Evolutionary conservation across 2,797 vertebrate genomes (phyloP).

Genomic region (Odontamblyopus lacepedii): DNA sequence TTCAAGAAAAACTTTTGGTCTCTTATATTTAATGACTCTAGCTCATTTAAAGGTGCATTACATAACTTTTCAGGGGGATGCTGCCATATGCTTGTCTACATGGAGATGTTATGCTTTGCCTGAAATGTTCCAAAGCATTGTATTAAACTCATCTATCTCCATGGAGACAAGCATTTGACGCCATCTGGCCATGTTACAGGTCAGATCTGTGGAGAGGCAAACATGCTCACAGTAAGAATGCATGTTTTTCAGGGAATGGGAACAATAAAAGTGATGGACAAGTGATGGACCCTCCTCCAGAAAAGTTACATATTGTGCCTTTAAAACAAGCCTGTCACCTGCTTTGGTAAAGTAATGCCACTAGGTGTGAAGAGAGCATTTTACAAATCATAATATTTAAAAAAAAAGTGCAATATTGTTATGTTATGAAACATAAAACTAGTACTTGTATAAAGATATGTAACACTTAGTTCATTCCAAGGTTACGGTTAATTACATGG

Average conservation of each 20-base stretch:
- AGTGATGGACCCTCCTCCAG: not conserved
- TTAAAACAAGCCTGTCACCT: not conserved
- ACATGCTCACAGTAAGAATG: no score
- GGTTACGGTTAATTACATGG: not conserved
- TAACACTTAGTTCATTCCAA: not conserved
- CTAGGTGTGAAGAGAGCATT: not conserved
- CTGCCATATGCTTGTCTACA: not conserved
- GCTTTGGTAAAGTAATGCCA: not conserved
- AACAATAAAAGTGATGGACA: no score
- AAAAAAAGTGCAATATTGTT: not conserved
- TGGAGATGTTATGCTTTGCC: not conserved
- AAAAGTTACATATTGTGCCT: no score
- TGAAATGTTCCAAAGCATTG: not conserved
- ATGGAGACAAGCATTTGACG: not conserved
- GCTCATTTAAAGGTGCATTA: not conserved
- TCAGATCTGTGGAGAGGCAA: not conserved
- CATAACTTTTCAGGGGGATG: not conserved
- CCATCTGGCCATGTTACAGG: not conserved
- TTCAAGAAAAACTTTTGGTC: not conserved
- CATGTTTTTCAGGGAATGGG: not conserved
- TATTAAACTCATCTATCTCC: not conserved
- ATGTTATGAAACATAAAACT: not conserved
- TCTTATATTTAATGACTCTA: not conserved
- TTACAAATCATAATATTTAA: not conserved
- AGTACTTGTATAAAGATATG: not conserved